Base-by-base conservation (phyloP, 2,888 invertebrate species). In the Leptopterna dolabrata region DNA sequence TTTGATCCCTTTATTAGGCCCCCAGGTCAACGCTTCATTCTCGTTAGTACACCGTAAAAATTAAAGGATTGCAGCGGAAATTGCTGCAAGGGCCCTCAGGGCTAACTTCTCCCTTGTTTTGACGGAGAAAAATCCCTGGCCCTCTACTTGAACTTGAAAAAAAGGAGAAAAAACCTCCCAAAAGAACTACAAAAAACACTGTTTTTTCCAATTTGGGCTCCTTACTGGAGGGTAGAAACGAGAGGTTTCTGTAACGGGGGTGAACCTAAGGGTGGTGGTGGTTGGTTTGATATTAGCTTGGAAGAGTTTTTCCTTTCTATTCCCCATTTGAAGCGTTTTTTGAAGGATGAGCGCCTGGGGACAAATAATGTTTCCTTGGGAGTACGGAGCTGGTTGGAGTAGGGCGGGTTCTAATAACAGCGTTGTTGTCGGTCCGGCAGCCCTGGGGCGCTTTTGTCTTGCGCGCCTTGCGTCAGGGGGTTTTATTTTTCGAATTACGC, bases 1-100 rank as follows among this genome's bases (percentile, higher is more conserved):
- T 16, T n/a, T 29, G 51, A 27, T n/a, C 45, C 36, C 47, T 81
- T 81, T 81, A 81, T 81, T 81, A 81, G 55, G 81, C 81, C 81
- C 81, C 16, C 81, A 55, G 81, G 81, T 81, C 81, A 45, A 30
- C 81, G 30, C 29, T 55, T 19, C 16, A 27, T 29, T 47, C n/a
- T 81, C 55, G 81, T 81, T 81, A 55, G 81, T 51, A 51, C 81
- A 51, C 51, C 45, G 81, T 47, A 81, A 51, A 81, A 81, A 81
- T 81, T 81, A 81, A 81, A 81, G 81, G 55, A 81, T 81, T 81
- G 81, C 81, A 81, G 51, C 81, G 81, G 81, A 81, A 81, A 81
- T 81, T 81, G 55, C 81, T 19, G 30, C 29, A n/a, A 27, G 29
- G 36, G 73, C 73, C 41, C 73, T 73, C 36, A 24, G 63, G 63